Percentiles rank a stretch among this genome's conserved stretches.
Conservation (phyloP, 2,113 vertebrate species). For the Oriolus oriolus region DNA sequence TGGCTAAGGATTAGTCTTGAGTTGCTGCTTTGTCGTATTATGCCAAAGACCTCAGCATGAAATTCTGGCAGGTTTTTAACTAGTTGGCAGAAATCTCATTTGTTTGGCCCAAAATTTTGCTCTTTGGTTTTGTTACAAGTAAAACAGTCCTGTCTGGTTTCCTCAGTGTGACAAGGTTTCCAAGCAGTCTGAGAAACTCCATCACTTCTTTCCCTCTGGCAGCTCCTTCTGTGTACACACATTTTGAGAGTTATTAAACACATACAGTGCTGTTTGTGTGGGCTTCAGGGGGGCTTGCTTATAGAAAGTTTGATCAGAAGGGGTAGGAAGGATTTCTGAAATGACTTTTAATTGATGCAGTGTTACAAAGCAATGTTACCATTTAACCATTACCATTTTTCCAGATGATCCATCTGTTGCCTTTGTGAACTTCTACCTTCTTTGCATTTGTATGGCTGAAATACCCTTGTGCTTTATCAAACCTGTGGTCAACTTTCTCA, state of each 20-base stretch:
- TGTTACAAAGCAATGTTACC: background rate
- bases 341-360: background rate
- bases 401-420: background rate
- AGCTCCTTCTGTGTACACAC: background rate
- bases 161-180: background rate
- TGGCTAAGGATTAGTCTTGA: background rate
- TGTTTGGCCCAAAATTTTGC: background rate
- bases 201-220: background rate
- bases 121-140: conserved; percentile 18
- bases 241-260: background rate
- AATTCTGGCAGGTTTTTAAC: background rate
- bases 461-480: background rate
- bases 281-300: background rate
- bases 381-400: background rate
- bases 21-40: background rate
- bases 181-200: background rate
- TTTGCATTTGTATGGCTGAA: background rate
- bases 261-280: background rate
- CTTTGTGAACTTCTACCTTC: background rate
- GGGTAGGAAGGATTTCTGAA: background rate
- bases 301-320: background rate
- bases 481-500: background rate
- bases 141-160: conserved; percentile 3
- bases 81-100: background rate
- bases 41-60: background rate